Conservation (phyloP, 2,888 invertebrate species). For the Corbicula japonica region DNA sequence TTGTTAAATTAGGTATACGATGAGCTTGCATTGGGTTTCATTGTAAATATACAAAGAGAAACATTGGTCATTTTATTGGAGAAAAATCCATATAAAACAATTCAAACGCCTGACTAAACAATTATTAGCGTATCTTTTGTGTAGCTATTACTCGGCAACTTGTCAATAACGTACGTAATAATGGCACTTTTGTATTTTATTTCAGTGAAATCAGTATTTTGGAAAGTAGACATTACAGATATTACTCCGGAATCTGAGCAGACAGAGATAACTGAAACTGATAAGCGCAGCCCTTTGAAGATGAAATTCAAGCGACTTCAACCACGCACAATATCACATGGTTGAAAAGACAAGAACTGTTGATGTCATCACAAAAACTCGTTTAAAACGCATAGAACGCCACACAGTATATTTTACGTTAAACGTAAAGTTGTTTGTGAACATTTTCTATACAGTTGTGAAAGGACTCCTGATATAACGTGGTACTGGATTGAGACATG, state of each 20-base stretch:
- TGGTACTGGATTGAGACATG: no score
- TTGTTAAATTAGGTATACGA: no score
- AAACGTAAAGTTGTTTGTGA: no score
- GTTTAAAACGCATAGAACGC: no score
- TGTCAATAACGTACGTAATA: neutral
- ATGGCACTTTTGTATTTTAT: conserved; percentile 1
- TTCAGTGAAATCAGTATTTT: conserved; percentile 36
- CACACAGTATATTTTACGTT: no score
- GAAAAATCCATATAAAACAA: neutral
- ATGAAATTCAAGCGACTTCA: conserved; percentile 11
- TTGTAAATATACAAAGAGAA: no score
- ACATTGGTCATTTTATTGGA: no score
- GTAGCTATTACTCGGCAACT: neutral
- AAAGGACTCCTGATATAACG: no score
- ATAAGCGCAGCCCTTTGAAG: neutral
- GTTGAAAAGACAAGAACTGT: conserved; percentile 13
- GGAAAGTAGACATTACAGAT: conserved; percentile 1
- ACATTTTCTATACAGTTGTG: no score
- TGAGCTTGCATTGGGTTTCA: no score
- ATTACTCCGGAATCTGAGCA: neutral
- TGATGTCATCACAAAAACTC: no score
- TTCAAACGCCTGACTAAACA: neutral
- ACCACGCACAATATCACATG: conserved; percentile 12
- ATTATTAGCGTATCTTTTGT: neutral
- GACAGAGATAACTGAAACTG: neutral